A percentile compares a stretch with the other conserved stretches of the same genome.
phyloP scores from a whole-genome alignment of 2,797 vertebrate genomes.

The Hippocampus kuda region DNA sequence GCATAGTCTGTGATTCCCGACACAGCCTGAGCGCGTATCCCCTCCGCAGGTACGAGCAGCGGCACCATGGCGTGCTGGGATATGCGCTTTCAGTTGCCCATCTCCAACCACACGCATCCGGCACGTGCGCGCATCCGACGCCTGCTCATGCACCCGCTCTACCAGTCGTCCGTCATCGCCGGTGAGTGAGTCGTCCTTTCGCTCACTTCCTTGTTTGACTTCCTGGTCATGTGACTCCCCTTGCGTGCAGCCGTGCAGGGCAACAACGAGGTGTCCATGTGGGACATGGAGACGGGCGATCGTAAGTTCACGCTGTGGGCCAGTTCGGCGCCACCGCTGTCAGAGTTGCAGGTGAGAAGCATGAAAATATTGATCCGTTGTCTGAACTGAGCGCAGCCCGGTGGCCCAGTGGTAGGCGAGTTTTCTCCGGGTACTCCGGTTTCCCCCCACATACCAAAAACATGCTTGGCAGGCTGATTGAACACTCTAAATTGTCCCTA shows the following conservation, averaged over 20 bases:
- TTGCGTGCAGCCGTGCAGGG: constrained; percentile 81
- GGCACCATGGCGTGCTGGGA: constrained; percentile 99
- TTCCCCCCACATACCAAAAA: no score
- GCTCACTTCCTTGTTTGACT: background rate
- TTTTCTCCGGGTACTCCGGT: no score
- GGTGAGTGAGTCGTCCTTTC: constrained; percentile 55
- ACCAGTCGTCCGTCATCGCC: constrained; percentile 93
- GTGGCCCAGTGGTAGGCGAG: no score
- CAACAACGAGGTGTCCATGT: constrained; percentile 97
- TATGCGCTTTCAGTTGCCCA: constrained; percentile 96
- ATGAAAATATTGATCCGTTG: background rate
- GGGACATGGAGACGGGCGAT: constrained; percentile 98
- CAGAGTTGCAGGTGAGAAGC: constrained; percentile 80
- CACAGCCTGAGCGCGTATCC: background rate
- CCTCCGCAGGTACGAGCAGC: constrained; percentile 82
- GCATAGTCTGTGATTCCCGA: background rate
- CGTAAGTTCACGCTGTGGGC: constrained; percentile 93
- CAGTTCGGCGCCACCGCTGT: constrained; percentile 87
- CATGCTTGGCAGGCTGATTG: no score
- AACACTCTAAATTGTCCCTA: no score
- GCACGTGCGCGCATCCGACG: constrained; percentile 85
- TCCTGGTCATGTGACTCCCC: background rate
- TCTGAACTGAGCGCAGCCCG: no score
- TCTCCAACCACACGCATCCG: constrained; percentile 94
- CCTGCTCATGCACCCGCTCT: constrained; percentile 92